Percentiles rank a stretch among this genome's conserved stretches.
Conservation (phyloP, 2,888 invertebrate genomes). For the Isoperla grammatica region DNA sequence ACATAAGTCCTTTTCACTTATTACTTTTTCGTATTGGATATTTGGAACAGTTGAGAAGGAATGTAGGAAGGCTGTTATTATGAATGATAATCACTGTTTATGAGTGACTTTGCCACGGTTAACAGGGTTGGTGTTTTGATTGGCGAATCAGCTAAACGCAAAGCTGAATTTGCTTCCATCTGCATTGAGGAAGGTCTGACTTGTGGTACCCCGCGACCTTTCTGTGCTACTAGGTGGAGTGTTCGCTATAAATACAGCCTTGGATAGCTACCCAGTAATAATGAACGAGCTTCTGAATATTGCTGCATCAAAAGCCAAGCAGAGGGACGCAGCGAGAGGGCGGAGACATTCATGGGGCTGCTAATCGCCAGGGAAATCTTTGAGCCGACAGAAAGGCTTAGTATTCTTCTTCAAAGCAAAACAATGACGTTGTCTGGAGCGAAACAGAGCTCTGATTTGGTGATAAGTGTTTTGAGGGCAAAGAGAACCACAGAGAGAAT, state of each 20-base stretch:
- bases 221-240: conserved; percentile 20
- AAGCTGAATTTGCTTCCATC: conserved; percentile 1
- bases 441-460: background rate
- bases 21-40: too few species aligned
- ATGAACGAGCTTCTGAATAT: conserved; percentile 16
- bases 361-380: conserved; percentile 9
- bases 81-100: too few species aligned
- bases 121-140: conserved; percentile 9
- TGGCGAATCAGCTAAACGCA: conserved; percentile 7
- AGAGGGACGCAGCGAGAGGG: conserved; percentile 12
- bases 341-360: background rate
- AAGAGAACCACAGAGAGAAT: background rate
- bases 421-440: conserved; percentile 11
- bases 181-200: conserved; percentile 2
- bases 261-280: conserved; percentile 14
- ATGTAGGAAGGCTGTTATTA: too few species aligned
- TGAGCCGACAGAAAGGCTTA: conserved; percentile 9
- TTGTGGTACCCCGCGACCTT: conserved; percentile 5
- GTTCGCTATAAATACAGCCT: conserved; percentile 1
- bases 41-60: too few species aligned
- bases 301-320: conserved; percentile 7
- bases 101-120: too few species aligned
- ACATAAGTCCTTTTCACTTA: too few species aligned
- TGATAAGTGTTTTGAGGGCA: conserved; percentile 3
- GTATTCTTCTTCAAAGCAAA: conserved; percentile 3